These are phyloP conservation scores for Zoanthus gigantus DNA, from an alignment of 92 coral and sea anemone genomes.

Conservation along the genomic window DNA sequence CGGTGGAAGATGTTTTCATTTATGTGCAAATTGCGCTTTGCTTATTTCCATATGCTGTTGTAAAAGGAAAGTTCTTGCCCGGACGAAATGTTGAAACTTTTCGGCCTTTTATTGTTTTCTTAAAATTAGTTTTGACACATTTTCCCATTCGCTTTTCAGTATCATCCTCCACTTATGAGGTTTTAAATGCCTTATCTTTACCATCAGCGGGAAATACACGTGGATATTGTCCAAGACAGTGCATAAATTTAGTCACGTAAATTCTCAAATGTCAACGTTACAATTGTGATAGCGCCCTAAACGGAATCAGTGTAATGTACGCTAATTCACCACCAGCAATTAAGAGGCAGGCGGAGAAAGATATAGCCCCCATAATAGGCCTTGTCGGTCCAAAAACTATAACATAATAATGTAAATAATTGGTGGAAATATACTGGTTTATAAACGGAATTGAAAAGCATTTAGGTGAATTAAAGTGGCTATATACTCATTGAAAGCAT, in stretches of 20 bases:
- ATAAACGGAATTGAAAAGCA: constrained; percentile 24
- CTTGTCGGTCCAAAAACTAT: background rate
- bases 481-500: constrained; percentile 42
- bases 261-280: constrained; percentile 31
- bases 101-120: constrained; percentile 7
- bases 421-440: constrained; percentile 14
- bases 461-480: constrained; percentile 23
- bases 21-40: background rate
- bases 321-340: constrained; percentile 76
- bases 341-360: constrained; percentile 57
- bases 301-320: constrained; percentile 71
- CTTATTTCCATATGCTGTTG: background rate
- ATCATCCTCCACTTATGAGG: constrained; percentile 32
- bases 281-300: constrained; percentile 19
- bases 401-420: constrained; percentile 17
- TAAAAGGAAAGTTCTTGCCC: background rate
- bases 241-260: constrained; percentile 36
- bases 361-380: background rate
- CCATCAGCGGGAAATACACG: constrained; percentile 47
- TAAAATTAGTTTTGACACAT: constrained; percentile 30
- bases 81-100: background rate
- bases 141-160: constrained; percentile 12
- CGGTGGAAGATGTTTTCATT: background rate
- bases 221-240: constrained; percentile 28
- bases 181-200: constrained; percentile 40